Evolutionary conservation across 2,888 invertebrate species (phyloP).

Genomic region (Apomyelois bistriatella): DNA sequence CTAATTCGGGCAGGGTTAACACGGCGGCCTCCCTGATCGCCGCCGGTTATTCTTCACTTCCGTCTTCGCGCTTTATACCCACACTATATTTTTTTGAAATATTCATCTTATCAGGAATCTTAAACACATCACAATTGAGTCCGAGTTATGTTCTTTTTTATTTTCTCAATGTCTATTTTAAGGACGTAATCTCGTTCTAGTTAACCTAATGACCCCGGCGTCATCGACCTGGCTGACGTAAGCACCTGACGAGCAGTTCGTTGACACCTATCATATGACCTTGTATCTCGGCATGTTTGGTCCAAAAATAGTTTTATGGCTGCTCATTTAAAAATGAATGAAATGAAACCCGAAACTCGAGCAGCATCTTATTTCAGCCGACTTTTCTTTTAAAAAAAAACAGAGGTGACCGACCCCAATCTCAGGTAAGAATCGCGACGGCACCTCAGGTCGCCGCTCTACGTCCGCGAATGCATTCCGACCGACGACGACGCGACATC

Average conservation of each 20-base stretch:
- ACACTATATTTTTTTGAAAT: constrained; percentile 51
- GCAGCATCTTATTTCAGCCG: constrained; percentile 24
- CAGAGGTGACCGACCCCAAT: constrained; percentile 59
- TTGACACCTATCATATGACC: constrained; percentile 73
- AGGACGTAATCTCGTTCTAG: constrained; percentile 20
- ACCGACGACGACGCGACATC: constrained; percentile 76
- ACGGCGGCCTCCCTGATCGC: constrained; percentile 68
- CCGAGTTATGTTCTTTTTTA: constrained; percentile 27
- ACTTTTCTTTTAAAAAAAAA: constrained; percentile 41
- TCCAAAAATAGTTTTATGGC: constrained; percentile 50
- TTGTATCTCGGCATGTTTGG: constrained; percentile 65
- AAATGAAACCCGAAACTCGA: constrained; percentile 27
- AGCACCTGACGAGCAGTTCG: constrained; percentile 70
- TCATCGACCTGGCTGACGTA: constrained; percentile 74
- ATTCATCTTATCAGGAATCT: constrained; percentile 18
- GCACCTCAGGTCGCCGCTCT: constrained; percentile 76
- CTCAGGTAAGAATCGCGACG: constrained; percentile 69
- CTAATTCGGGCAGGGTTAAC: constrained; percentile 80
- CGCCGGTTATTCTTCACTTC: constrained; percentile 66
- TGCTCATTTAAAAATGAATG: constrained; percentile 24
- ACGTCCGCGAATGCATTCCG: constrained; percentile 79
- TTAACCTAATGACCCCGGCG: constrained; percentile 55
- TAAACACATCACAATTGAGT: constrained; percentile 28
- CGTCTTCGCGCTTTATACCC: constrained; percentile 61
- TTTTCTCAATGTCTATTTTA: constrained; percentile 14